phyloP scores from a whole-genome alignment of 1,140 invertebrate genomes.

The Choristoneura fumiferana region DNA sequence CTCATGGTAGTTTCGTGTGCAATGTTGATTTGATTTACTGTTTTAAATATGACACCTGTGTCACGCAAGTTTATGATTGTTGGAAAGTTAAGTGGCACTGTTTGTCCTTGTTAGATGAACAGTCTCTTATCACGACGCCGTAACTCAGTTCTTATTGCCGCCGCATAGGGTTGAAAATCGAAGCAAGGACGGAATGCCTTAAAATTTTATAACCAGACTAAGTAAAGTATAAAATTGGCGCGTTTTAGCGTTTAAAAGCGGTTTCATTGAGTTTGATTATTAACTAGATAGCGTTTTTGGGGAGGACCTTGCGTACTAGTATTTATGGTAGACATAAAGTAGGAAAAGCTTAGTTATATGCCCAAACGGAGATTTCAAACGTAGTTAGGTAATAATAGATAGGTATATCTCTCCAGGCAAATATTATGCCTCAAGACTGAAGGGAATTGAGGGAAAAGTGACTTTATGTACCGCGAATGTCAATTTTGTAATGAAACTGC shows the following conservation, averaged over 20 bases:
- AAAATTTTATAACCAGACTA: background rate
- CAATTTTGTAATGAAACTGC: too few relatives aligned
- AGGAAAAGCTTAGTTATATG: too few relatives aligned
- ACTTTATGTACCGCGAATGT: too few relatives aligned
- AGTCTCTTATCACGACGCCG: background rate
- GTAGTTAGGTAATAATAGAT: too few relatives aligned
- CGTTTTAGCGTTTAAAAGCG: background rate
- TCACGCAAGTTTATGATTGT: constrained; percentile 1
- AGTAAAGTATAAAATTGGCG: background rate
- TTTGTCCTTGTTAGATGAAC: constrained; percentile 15
- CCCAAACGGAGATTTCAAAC: too few relatives aligned
- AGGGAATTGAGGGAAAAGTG: too few relatives aligned
- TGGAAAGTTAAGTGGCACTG: constrained; percentile 8
- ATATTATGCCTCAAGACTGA: too few relatives aligned
- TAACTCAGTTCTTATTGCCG: too few relatives aligned
- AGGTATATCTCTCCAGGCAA: too few relatives aligned
- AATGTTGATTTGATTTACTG: too few relatives aligned
- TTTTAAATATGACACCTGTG: background rate
- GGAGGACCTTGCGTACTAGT: background rate
- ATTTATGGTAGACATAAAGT: too few relatives aligned
- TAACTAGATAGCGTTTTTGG: background rate
- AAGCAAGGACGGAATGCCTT: background rate
- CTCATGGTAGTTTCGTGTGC: too few relatives aligned
- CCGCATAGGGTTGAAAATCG: background rate
- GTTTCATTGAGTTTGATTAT: constrained; percentile 1